Evolutionary conservation across 2,888 invertebrate genomes (phyloP).

Genomic region (Tethea ocularis): DNA sequence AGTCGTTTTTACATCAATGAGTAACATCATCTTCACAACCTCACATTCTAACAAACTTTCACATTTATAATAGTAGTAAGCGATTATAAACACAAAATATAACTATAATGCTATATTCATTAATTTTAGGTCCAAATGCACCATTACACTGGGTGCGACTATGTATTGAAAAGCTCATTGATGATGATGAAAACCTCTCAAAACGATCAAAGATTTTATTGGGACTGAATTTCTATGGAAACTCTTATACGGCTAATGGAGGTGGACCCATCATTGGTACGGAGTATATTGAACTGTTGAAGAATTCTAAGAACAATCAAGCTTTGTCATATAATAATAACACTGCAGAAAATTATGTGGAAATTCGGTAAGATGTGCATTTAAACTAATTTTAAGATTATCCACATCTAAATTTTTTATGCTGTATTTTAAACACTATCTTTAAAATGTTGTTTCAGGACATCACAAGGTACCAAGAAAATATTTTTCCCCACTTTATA

Average conservation of each 20-base stretch:
- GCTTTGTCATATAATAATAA: conserved; percentile 89
- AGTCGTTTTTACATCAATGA: too few species aligned
- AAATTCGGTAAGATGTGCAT: conserved; percentile 87
- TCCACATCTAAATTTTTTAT: too few species aligned
- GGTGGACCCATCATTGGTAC: conserved; percentile 92
- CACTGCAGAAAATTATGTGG: conserved; percentile 92
- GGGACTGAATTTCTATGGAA: conserved; percentile 97
- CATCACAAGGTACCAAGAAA: conserved; percentile 87
- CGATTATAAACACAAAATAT: not conserved
- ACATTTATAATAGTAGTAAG: too few species aligned
- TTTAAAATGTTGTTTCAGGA: conserved; percentile 75
- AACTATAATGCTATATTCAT: conserved; percentile 10
- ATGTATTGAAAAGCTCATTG: conserved; percentile 89
- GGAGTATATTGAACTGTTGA: conserved; percentile 90
- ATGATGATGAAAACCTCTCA: conserved; percentile 79
- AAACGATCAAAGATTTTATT: conserved; percentile 91
- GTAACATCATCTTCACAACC: too few species aligned
- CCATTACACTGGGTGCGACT: conserved; percentile 92
- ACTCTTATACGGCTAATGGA: conserved; percentile 91
- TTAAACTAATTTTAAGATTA: too few species aligned
- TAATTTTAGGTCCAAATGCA: conserved; percentile 91
- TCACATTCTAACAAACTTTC: too few species aligned
- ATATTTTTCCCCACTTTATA: conserved; percentile 95
- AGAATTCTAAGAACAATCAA: conserved; percentile 88
- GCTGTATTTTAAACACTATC: not conserved